Conservation (phyloP, 1,140 invertebrate genomes). For the Brachionus manjavacas region DNA sequence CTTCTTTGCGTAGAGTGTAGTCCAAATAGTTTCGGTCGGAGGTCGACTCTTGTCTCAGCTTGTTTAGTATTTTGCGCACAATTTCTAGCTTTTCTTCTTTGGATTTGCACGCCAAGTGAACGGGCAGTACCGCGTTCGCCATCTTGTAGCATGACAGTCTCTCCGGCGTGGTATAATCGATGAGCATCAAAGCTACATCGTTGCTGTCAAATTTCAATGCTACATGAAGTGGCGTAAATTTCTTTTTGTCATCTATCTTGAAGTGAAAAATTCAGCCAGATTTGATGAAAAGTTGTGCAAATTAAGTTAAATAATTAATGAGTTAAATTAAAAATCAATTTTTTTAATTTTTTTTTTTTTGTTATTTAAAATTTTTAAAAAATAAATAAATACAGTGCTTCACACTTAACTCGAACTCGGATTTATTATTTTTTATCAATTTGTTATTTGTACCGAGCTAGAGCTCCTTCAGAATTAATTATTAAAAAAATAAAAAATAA, state of each 20-base stretch:
- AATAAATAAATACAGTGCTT: no score
- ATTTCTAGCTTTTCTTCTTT: slow-evolving; percentile 33
- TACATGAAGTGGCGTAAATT: neutral
- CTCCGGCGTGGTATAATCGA: neutral
- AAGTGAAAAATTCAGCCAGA: no score
- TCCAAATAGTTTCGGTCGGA: slow-evolving; percentile 5
- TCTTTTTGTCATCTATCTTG: slow-evolving; percentile 36
- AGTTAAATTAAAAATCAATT: no score
- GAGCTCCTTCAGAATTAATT: no score
- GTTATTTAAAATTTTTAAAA: no score
- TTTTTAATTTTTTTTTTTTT: no score
- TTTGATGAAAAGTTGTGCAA: no score
- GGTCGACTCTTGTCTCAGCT: neutral
- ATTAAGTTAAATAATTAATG: no score
- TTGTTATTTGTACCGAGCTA: no score
- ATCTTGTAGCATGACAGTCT: neutral
- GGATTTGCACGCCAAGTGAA: slow-evolving; percentile 17
- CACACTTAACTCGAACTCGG: no score
- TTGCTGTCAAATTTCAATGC: slow-evolving; percentile 18
- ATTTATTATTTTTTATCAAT: no score
- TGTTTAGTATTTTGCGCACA: neutral
- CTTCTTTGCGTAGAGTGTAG: slow-evolving; percentile 18
- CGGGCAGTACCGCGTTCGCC: neutral
- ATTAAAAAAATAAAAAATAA: no score
- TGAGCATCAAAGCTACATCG: slow-evolving; percentile 7